These are phyloP conservation scores for Schizothorax lantsangensis DNA, from an alignment of 2,797 vertebrate species.

Conservation along the genomic window DNA sequence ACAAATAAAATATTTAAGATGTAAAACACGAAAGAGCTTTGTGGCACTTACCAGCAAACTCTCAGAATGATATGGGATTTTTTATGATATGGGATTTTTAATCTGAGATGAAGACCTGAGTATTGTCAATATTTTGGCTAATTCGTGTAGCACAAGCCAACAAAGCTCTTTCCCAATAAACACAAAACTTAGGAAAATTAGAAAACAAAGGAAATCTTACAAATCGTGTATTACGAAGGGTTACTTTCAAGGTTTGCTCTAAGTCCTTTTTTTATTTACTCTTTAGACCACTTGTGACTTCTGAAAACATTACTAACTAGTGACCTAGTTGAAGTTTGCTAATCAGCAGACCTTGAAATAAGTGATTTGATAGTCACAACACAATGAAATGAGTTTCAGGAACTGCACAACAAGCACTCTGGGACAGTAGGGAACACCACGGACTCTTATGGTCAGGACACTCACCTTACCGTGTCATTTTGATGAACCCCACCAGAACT, in stretches of 20 bases:
- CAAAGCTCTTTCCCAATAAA: conserved; percentile 26
- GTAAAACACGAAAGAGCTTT: conserved; percentile 19
- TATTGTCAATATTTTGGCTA: neutral
- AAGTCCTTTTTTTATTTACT: neutral
- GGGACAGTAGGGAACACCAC: conserved; percentile 43
- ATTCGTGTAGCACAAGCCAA: neutral
- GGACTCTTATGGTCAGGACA: conserved; percentile 23
- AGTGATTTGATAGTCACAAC: conserved; percentile 4
- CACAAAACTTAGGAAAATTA: neutral
- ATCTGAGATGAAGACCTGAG: neutral
- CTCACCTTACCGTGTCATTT: conserved; percentile 21
- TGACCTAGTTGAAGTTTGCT: neutral
- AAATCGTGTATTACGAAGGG: neutral
- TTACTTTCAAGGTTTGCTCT: conserved; percentile 34
- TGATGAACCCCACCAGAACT: conserved; percentile 27
- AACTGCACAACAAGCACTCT: conserved; percentile 13
- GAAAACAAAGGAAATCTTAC: neutral
- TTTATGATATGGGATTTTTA: neutral
- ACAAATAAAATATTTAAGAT: conserved; percentile 25
- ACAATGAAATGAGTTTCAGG: conserved; percentile 30
- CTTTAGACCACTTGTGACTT: neutral
- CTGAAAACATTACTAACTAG: neutral
- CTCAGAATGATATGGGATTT: neutral
- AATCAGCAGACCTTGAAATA: conserved; percentile 35
- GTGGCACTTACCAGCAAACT: neutral